A percentile compares a stretch with the other conserved stretches of the same genome.
Evolutionary conservation across 1,140 invertebrate genomes (phyloP).

Genomic region (Drosophila tristis): DNA sequence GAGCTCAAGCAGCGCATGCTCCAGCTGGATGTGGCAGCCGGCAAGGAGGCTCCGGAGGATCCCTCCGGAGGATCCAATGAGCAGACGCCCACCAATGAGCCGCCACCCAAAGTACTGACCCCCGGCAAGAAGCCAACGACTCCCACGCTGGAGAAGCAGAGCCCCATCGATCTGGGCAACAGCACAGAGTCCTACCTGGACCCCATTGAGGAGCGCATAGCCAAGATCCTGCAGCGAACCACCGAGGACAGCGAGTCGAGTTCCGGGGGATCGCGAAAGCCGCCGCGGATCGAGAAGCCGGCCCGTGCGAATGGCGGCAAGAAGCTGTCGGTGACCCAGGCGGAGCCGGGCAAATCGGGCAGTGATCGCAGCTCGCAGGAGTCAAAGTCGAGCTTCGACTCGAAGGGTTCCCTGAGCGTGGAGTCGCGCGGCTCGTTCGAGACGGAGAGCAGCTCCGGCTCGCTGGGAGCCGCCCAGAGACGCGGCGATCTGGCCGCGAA

Average conservation of each 20-base stretch:
- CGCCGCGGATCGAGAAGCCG: slow-evolving; percentile 76
- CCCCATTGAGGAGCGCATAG: slow-evolving; percentile 78
- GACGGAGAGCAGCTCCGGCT: slow-evolving; percentile 90
- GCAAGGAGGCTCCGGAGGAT: slow-evolving; percentile 34
- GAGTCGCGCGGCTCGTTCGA: slow-evolving; percentile 89
- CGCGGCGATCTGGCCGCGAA: slow-evolving; percentile 85
- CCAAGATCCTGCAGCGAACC: slow-evolving; percentile 67
- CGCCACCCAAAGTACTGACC: slow-evolving; percentile 54
- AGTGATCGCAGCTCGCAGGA: slow-evolving; percentile 83
- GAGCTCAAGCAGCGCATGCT: slow-evolving; percentile 81
- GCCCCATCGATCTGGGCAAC: slow-evolving; percentile 85
- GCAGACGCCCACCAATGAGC: slow-evolving; percentile 67
- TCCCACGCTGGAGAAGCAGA: slow-evolving; percentile 87
- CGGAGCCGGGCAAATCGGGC: slow-evolving; percentile 73
- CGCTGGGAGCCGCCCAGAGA: slow-evolving; percentile 88
- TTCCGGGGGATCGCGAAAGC: slow-evolving; percentile 76
- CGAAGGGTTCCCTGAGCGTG: slow-evolving; percentile 86
- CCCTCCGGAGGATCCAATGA: slow-evolving; percentile 63
- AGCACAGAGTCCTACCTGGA: slow-evolving; percentile 79
- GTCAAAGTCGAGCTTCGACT: slow-evolving; percentile 87
- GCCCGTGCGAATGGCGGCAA: slow-evolving; percentile 69
- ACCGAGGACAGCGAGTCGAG: slow-evolving; percentile 81
- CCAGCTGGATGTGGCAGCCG: slow-evolving; percentile 59
- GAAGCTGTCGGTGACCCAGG: slow-evolving; percentile 65
- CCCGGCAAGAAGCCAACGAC: slow-evolving; percentile 85